Conservation (phyloP, 2,797 vertebrate species). For the Otolemur crassicaudatus region DNA sequence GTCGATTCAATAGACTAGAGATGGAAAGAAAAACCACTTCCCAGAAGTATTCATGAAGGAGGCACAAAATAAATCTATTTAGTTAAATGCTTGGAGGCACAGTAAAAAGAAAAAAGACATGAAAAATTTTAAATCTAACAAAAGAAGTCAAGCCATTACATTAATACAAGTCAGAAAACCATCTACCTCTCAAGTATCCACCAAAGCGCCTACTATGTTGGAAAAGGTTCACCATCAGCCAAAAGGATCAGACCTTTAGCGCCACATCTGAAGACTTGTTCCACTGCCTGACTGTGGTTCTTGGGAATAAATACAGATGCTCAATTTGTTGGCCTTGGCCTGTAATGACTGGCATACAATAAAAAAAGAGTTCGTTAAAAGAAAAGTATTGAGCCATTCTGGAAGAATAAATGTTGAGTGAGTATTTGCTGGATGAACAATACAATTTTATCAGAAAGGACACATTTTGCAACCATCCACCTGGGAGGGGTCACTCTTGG, state of each 20-base stretch:
- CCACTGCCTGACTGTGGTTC: neutral
- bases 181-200: rapidly evolving
- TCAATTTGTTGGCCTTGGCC: neutral
- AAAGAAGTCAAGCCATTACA: neutral
- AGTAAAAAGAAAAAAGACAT: neutral
- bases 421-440: neutral
- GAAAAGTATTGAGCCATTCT: neutral
- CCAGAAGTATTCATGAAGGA: neutral
- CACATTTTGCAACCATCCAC: neutral
- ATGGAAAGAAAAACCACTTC: neutral
- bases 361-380: neutral
- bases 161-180: rapidly evolving
- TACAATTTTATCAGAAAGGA: neutral
- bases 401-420: neutral
- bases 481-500: neutral
- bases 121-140: neutral
- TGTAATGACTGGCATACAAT: neutral
- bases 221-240: rapidly evolving
- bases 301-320: neutral
- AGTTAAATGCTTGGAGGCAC: neutral
- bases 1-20: neutral
- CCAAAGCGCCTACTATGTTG: rapidly evolving
- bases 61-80: neutral
- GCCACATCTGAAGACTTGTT: rapidly evolving
- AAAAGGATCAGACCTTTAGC: rapidly evolving